phyloP scores from a whole-genome alignment of 1,140 invertebrate genomes.

The Sinella curviseta region DNA sequence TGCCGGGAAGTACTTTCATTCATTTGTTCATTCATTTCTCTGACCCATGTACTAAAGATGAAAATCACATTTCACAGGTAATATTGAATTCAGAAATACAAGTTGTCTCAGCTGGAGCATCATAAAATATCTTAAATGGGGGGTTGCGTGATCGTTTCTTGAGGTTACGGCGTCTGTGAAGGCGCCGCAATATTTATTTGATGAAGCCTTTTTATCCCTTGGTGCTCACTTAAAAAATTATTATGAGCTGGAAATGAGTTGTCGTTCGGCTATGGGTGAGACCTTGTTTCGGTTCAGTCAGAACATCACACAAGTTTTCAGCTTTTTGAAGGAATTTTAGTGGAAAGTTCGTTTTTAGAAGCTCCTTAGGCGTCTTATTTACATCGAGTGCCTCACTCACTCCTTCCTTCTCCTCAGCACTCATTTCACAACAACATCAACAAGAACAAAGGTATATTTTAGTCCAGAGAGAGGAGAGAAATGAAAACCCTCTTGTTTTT shows the following conservation, averaged over 20 bases:
- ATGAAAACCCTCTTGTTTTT: background rate
- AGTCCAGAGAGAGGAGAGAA: background rate
- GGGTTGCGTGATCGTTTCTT: conserved; percentile 42
- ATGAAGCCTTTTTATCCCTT: conserved; percentile 36
- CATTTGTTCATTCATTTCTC: background rate
- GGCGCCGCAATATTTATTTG: conserved; percentile 48
- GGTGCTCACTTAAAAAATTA: conserved; percentile 21
- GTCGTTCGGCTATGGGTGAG: background rate
- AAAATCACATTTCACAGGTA: background rate
- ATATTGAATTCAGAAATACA: conserved; percentile 21
- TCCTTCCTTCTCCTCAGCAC: background rate
- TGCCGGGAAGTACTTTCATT: too few species aligned
- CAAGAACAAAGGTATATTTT: background rate
- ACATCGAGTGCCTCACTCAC: background rate
- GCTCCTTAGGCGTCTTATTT: conserved; percentile 11
- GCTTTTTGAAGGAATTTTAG: background rate
- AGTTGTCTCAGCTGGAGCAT: conserved; percentile 37
- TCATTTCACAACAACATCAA: background rate
- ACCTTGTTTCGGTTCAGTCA: conserved; percentile 2
- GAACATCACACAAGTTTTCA: background rate
- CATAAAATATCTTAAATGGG: conserved; percentile 44
- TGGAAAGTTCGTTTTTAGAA: background rate
- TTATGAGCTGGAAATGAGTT: conserved; percentile 10
- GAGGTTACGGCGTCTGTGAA: conserved; percentile 41
- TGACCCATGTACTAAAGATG: background rate